These are phyloP conservation scores for Andinoacara biseriatus DNA, from an alignment of 2,113 vertebrate species.

Conservation along the genomic window DNA sequence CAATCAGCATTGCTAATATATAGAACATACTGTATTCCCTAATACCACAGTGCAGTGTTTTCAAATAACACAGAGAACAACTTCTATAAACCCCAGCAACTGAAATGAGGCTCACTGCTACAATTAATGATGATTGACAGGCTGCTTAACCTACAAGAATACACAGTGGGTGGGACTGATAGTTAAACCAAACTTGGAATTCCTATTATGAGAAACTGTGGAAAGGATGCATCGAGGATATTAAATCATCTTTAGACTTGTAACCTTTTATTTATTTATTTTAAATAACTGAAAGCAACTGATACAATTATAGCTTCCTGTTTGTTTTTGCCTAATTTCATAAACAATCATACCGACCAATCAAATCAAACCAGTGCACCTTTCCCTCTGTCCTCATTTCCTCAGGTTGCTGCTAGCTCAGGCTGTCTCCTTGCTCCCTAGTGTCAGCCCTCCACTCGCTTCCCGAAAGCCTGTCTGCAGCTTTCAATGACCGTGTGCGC, in stretches of 20 bases:
- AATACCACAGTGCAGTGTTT: background rate
- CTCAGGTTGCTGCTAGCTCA: background rate
- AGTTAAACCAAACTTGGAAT: background rate
- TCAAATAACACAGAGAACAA: background rate
- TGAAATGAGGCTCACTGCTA: background rate
- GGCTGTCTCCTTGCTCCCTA: constrained; percentile 34
- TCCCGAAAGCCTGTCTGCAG: constrained; percentile 54
- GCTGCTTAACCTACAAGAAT: background rate
- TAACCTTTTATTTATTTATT: background rate
- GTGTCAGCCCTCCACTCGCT: constrained; percentile 48
- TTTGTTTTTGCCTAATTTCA: background rate
- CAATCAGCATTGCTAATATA: background rate
- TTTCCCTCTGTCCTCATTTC: constrained; percentile 55
- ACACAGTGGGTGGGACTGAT: background rate
- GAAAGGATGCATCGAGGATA: background rate
- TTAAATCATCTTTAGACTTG: background rate
- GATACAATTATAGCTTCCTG: background rate
- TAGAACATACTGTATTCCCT: background rate
- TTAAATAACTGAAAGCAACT: background rate
- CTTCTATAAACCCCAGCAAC: background rate
- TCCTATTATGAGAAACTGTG: background rate
- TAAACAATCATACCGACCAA: background rate
- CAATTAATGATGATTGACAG: background rate
- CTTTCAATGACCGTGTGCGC: constrained; percentile 57
- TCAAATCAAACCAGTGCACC: constrained; percentile 16